phyloP scores from a whole-genome alignment of 2,113 vertebrate genomes.

The Heptranchias perlo region DNA sequence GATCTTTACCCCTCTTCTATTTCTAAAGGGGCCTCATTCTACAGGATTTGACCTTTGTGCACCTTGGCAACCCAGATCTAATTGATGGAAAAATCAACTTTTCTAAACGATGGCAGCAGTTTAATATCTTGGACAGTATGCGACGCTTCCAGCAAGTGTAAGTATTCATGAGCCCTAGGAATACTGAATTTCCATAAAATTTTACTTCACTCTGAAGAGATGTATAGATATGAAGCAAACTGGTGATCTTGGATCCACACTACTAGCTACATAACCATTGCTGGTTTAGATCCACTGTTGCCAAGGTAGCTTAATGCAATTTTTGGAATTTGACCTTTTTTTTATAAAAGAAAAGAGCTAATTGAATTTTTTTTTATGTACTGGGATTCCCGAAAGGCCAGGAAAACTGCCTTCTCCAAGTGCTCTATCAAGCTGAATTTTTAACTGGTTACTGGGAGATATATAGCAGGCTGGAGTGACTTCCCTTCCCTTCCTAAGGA shows the following conservation, averaged over 20 bases:
- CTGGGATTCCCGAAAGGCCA: not conserved
- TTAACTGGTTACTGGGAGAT: not conserved
- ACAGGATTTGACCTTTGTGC: conserved; percentile 95
- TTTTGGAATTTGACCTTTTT: not conserved
- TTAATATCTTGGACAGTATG: conserved; percentile 99
- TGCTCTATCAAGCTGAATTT: not conserved
- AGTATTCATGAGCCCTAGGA: conserved; percentile 48
- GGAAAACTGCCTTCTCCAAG: not conserved
- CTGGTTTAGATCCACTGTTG: not conserved
- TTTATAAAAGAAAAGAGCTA: not conserved
- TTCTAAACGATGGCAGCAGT: conserved; percentile 98
- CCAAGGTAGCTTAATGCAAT: not conserved
- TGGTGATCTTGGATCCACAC: not conserved
- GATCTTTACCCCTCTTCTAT: conserved; percentile 26
- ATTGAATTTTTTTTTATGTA: not conserved
- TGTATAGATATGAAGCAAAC: not conserved
- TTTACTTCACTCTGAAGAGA: not conserved
- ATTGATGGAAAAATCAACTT: conserved; percentile 96
- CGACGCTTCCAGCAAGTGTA: conserved; percentile 97
- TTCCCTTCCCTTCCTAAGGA: not conserved
- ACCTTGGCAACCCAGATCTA: conserved; percentile 92
- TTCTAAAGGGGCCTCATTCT: conserved; percentile 82
- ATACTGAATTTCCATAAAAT: not conserved
- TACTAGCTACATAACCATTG: not conserved
- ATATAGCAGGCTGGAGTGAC: not conserved